Conservation (phyloP, 35 echinoderm and acorn worm species). For the Heliocidaris erythrogramma region DNA sequence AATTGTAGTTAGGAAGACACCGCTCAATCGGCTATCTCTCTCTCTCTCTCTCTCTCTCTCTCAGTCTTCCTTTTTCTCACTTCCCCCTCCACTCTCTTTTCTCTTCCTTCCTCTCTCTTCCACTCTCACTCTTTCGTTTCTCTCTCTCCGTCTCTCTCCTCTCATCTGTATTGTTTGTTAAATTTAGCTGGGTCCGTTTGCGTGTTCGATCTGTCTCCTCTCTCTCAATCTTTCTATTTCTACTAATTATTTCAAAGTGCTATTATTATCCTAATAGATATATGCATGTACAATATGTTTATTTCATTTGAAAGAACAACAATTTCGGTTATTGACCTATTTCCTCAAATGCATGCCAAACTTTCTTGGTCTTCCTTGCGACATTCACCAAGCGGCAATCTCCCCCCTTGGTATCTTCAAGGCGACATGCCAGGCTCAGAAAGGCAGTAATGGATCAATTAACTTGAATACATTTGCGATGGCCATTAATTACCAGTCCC, state of each 20-base stretch:
- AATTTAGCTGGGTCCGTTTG: no score
- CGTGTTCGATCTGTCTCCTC: no score
- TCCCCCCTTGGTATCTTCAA: neutral
- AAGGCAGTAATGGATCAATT: neutral
- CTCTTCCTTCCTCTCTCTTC: no score
- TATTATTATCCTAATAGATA: neutral
- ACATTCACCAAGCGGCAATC: neutral
- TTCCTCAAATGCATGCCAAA: neutral
- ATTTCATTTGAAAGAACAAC: neutral
- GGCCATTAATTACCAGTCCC: neutral
- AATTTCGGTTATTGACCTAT: neutral
- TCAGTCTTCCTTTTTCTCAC: no score
- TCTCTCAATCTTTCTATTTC: no score
- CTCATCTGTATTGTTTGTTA: no score
- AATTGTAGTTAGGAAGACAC: no score
- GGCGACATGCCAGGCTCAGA: neutral
- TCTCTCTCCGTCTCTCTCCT: no score
- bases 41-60: no score
- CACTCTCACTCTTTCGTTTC: no score
- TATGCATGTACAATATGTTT: neutral
- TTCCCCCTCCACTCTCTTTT: no score
- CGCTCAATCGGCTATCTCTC: no score
- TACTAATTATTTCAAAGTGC: neutral
- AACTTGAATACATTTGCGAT: conserved; percentile 2
- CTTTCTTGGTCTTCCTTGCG: neutral